Evolutionary conservation across 2,113 vertebrate species (phyloP).

Genomic region (Lonchura striata): DNA sequence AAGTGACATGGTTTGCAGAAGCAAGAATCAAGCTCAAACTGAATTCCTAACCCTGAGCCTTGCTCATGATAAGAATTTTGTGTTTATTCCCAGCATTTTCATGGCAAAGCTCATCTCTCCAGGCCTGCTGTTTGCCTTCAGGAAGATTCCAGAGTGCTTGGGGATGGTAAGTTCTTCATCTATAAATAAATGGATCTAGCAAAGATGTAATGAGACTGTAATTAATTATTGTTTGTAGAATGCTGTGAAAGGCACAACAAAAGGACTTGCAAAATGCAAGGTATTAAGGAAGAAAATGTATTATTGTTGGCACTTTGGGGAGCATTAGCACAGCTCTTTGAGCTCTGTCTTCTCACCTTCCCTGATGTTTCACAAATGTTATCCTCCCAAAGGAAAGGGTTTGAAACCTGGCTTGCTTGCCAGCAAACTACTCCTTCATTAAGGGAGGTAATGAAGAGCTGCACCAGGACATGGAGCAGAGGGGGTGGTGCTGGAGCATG

Average conservation of each 20-base stretch:
- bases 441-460: not conserved
- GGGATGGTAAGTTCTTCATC: not conserved
- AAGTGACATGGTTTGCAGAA: not conserved
- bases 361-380: slow-evolving; percentile 27
- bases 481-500: not conserved
- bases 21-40: not conserved
- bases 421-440: not conserved
- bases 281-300: not conserved
- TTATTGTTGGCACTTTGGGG: slow-evolving; percentile 21
- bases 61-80: not conserved
- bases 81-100: not conserved
- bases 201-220: not conserved
- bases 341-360: slow-evolving; percentile 20
- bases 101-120: not conserved
- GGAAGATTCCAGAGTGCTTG: slow-evolving; percentile 6
- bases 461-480: accelerated
- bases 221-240: slow-evolving; percentile 35
- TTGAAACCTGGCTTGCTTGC: not conserved
- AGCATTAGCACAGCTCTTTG: not conserved
- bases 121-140: not conserved
- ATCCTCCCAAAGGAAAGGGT: slow-evolving; percentile 9
- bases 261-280: not conserved
- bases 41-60: not conserved
- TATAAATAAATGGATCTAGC: slow-evolving; percentile 48
- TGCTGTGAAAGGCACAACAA: not conserved